phyloP scores from a whole-genome alignment of 2,888 invertebrate species.

The Aradus depressus region DNA sequence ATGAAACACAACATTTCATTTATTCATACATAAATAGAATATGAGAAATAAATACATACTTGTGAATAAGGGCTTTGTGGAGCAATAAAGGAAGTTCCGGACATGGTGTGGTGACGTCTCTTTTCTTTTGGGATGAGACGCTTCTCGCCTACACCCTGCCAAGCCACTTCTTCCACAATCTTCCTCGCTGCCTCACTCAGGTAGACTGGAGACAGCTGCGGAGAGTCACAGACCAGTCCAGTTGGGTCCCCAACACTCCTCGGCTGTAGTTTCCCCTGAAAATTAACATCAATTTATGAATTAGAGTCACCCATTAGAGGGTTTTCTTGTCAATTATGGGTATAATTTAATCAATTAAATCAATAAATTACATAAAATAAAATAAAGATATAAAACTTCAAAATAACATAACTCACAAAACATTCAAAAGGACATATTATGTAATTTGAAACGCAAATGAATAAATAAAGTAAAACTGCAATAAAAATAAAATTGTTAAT shows the following conservation, averaged over 20 bases:
- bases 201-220: conserved; percentile 65
- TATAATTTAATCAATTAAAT: too few species aligned
- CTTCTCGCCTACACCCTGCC: conserved; percentile 38
- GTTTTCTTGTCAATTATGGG: not conserved
- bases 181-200: conserved; percentile 78
- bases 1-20: too few species aligned
- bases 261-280: conserved; percentile 8
- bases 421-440: too few species aligned
- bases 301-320: not conserved
- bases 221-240: conserved; percentile 27
- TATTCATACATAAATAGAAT: not conserved
- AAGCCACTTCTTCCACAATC: conserved; percentile 66
- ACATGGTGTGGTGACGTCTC: conserved; percentile 76
- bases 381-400: too few species aligned
- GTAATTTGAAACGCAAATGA: too few species aligned
- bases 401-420: too few species aligned
- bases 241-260: not conserved
- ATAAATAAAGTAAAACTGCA: too few species aligned
- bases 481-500: too few species aligned
- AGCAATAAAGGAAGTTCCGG: conserved; percentile 33
- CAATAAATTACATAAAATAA: too few species aligned
- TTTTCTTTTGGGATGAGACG: conserved; percentile 71
- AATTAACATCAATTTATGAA: too few species aligned
- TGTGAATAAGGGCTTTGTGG: conserved; percentile 21
- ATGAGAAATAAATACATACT: conserved; percentile 4